phyloP scores from a whole-genome alignment of 2,888 invertebrate species.

The Ornithoptera priamus region DNA sequence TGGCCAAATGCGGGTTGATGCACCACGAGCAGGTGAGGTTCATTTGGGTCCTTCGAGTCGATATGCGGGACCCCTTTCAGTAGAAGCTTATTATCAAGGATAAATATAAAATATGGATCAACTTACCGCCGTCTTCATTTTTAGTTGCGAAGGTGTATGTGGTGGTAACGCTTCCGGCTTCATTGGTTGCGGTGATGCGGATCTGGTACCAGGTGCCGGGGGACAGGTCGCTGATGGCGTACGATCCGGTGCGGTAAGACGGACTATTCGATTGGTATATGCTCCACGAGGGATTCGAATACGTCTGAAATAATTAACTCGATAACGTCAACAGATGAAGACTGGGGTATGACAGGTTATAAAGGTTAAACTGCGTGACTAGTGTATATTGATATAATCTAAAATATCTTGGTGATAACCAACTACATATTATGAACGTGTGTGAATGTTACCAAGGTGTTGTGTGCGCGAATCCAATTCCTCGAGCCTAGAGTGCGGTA shows the following conservation, averaged over 20 bases:
- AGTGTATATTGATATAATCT: too few relatives aligned
- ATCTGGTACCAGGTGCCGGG: constrained; percentile 83
- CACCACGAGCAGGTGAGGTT: too few relatives aligned
- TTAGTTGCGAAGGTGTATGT: constrained; percentile 81
- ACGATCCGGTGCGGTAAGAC: constrained; percentile 52
- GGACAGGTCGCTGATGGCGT: constrained; percentile 72
- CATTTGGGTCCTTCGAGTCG: too few relatives aligned
- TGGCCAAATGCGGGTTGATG: too few relatives aligned
- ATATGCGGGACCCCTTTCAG: too few relatives aligned
- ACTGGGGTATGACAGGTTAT: too few relatives aligned
- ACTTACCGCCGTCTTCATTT: constrained; percentile 81
- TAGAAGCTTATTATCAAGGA: background rate
- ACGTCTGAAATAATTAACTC: constrained; percentile 35
- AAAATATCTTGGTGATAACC: background rate
- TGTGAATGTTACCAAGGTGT: constrained; percentile 48
- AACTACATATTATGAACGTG: background rate
- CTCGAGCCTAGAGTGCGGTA: constrained; percentile 77
- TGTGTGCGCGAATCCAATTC: constrained; percentile 63
- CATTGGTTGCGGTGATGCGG: constrained; percentile 80
- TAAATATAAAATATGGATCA: background rate
- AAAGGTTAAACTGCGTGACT: too few relatives aligned
- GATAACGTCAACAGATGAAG: too few relatives aligned
- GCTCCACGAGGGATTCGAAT: constrained; percentile 51
- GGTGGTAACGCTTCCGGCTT: constrained; percentile 81
- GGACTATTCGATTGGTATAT: constrained; percentile 51